A percentile compares a stretch with the other conserved stretches of the same genome.
Evolutionary conservation across 1,140 invertebrate genomes (phyloP).

Genomic region (Nautilus pompilius): DNA sequence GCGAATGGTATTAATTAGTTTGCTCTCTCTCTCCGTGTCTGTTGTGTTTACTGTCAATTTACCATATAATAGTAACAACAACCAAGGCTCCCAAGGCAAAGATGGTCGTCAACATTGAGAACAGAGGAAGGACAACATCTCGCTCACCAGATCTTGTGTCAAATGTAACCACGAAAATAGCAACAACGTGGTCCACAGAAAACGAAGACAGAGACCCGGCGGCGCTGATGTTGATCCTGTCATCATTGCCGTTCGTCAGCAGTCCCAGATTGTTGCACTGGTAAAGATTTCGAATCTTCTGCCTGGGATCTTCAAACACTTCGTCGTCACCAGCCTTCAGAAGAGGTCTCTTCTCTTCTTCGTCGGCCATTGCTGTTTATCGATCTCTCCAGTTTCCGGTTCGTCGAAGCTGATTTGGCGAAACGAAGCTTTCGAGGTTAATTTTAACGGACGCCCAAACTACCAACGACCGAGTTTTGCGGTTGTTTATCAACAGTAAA

Average conservation of each 20-base stretch:
- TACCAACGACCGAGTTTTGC: too few species aligned
- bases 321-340: conserved; percentile 25
- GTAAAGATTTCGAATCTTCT: conserved; percentile 17
- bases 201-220: conserved; percentile 16
- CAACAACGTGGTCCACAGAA: conserved; percentile 45
- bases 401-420: too few species aligned
- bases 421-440: too few species aligned
- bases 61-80: too few species aligned
- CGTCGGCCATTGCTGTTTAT: conserved; percentile 11
- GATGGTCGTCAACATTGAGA: too few species aligned
- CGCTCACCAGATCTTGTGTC: conserved; percentile 55
- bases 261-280: conserved; percentile 20
- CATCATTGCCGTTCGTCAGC: conserved; percentile 15
- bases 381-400: too few species aligned
- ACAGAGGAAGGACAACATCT: too few species aligned
- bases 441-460: too few species aligned
- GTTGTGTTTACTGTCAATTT: too few species aligned
- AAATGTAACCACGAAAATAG: conserved; percentile 57
- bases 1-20: too few species aligned
- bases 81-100: neutral
- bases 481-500: too few species aligned
- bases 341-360: conserved; percentile 39
- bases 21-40: too few species aligned
- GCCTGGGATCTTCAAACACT: conserved; percentile 14
- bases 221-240: conserved; percentile 23